These are phyloP conservation scores for Sandelia bainsii DNA, from an alignment of 2,797 vertebrate species.

Conservation along the genomic window DNA sequence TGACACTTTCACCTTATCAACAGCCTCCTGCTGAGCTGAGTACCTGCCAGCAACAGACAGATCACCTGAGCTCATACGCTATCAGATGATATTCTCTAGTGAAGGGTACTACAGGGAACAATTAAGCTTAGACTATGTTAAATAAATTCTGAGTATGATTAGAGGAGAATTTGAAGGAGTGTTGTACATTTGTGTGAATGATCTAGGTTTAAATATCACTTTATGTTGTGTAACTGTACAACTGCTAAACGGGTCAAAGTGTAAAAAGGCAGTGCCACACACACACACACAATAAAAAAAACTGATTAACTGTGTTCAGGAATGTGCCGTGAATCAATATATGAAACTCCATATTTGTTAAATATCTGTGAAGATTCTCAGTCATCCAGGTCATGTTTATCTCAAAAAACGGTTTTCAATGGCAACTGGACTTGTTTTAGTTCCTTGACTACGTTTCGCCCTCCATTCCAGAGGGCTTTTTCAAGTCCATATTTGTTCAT, in stretches of 20 bases:
- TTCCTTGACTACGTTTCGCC: too few species aligned
- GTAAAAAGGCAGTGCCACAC: conserved; percentile 37
- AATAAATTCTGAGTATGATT: not conserved
- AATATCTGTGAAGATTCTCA: too few species aligned
- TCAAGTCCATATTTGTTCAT: conserved; percentile 34
- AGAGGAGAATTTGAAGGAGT: not conserved
- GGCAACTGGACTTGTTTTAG: too few species aligned
- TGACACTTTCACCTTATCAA: conserved; percentile 64
- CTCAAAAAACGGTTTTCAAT: too few species aligned
- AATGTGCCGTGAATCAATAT: conserved; percentile 21
- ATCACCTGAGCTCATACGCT: not conserved
- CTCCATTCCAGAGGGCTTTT: too few species aligned
- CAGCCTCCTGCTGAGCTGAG: conserved; percentile 31
- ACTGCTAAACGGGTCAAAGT: conserved; percentile 25
- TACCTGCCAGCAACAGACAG: not conserved
- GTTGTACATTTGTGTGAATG: conserved; percentile 1
- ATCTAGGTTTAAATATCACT: conserved; percentile 21
- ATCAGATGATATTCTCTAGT: conserved; percentile 7
- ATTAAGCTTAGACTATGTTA: not conserved
- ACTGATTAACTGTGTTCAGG: conserved; percentile 23
- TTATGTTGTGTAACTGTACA: conserved; percentile 30
- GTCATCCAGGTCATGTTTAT: too few species aligned
- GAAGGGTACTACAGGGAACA: not conserved
- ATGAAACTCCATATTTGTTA: conserved; percentile 30
- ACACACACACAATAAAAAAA: conserved; percentile 13